phyloP scores from a whole-genome alignment of 2,888 invertebrate species.

The Phytoseiulus persimilis region DNA sequence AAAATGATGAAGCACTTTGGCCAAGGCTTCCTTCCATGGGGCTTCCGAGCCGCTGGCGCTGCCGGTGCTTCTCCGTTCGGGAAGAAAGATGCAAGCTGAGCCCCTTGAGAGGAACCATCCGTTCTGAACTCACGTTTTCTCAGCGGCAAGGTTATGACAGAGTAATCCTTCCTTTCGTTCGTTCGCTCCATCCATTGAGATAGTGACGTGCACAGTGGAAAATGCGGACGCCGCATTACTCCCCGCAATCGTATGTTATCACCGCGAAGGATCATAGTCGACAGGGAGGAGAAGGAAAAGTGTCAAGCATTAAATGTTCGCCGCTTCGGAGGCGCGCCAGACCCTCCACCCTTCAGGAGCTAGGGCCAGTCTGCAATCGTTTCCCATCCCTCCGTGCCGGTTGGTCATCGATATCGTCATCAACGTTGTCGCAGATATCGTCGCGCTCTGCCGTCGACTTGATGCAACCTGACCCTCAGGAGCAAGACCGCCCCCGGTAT shows the following conservation, averaged over 20 bases:
- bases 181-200: neutral
- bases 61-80: neutral
- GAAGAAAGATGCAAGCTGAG: neutral
- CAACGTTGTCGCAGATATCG: too few species aligned
- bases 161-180: neutral
- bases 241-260: neutral
- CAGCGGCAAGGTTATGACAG: neutral
- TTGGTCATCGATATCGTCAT: too few species aligned
- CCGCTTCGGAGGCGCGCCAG: neutral
- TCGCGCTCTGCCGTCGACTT: neutral
- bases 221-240: neutral
- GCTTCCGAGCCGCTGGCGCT: neutral
- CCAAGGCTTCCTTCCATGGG: neutral
- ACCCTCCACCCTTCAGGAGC: too few species aligned
- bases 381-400: too few species aligned
- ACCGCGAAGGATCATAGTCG: neutral
- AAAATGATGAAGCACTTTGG: slow-evolving; percentile 5
- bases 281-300: neutral
- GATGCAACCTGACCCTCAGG: neutral
- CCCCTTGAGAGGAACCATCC: neutral
- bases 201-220: neutral
- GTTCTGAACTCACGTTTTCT: neutral
- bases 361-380: too few species aligned
- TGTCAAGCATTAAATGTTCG: neutral
- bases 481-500: neutral